Conservation (phyloP, 2,113 vertebrate species). For the Microcebus jonahi region DNA sequence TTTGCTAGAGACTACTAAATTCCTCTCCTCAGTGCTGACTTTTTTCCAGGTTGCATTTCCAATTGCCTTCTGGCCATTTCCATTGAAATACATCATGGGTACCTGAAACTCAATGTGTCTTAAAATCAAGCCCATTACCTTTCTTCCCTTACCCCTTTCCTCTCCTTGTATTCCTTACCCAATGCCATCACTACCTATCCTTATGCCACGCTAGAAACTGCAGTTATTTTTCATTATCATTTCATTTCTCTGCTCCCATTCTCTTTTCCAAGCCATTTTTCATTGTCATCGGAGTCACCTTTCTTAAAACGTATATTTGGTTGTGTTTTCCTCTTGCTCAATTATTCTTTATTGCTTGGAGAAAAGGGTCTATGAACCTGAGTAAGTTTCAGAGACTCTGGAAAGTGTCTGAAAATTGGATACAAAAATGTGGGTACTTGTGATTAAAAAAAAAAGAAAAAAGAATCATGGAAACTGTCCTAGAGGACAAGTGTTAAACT, state of each 20-base stretch:
- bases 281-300: not conserved
- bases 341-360: not conserved
- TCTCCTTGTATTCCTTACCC: not conserved
- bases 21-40: not conserved
- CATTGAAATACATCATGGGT: not conserved
- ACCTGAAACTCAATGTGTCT: not conserved
- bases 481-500: not conserved
- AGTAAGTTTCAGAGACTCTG: not conserved
- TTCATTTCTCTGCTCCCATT: not conserved
- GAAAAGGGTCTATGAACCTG: not conserved
- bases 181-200: not conserved
- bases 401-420: not conserved
- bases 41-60: not conserved
- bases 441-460: not conserved
- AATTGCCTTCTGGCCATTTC: not conserved
- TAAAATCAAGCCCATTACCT: not conserved
- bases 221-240: not conserved
- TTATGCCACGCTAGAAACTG: not conserved
- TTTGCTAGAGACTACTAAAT: not conserved
- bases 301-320: slow-evolving; percentile 31
- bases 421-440: not conserved
- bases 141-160: not conserved
- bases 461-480: not conserved
- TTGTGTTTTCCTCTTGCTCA: not conserved
- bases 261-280: not conserved